phyloP scores from a whole-genome alignment of 1,140 invertebrate species.

The Rhagoletis pomonella region DNA sequence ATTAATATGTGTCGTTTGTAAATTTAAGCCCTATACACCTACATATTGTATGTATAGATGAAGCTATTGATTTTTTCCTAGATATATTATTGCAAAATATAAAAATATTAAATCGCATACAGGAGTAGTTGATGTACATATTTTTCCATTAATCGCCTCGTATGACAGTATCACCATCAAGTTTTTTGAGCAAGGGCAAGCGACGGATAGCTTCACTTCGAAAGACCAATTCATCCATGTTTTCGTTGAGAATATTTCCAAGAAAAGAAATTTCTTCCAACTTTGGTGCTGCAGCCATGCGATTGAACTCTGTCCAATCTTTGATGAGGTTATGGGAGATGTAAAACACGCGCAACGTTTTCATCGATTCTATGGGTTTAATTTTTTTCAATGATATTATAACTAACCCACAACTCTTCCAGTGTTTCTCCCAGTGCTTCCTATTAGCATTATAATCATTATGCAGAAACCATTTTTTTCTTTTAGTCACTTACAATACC shows the following conservation, averaged over 20 bases:
- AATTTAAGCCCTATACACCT: no score
- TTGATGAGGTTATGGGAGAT: constrained; percentile 93
- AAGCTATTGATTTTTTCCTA: no score
- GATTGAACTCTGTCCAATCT: constrained; percentile 91
- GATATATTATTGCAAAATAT: no score
- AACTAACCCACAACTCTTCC: constrained; percentile 95
- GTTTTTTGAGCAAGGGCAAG: constrained; percentile 87
- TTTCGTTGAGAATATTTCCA: constrained; percentile 91
- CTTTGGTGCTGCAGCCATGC: constrained; percentile 76
- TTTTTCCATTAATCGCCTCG: constrained; percentile 63
- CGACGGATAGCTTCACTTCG: constrained; percentile 82
- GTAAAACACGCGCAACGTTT: constrained; percentile 88
- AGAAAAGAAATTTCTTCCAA: constrained; percentile 86
- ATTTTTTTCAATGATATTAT: constrained; percentile 96
- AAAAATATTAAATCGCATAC: no score
- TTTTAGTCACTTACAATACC: constrained; percentile 79
- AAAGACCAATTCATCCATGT: constrained; percentile 82
- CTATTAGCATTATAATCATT: constrained; percentile 68
- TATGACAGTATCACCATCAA: constrained; percentile 88
- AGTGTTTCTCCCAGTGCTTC: constrained; percentile 90
- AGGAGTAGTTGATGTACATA: no score
- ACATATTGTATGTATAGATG: no score
- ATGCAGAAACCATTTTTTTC: background rate
- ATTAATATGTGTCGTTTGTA: no score
- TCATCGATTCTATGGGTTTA: constrained; percentile 88